Evolutionary conservation across 1,140 invertebrate species (phyloP).

Genomic region (Heliconius melpomene): DNA sequence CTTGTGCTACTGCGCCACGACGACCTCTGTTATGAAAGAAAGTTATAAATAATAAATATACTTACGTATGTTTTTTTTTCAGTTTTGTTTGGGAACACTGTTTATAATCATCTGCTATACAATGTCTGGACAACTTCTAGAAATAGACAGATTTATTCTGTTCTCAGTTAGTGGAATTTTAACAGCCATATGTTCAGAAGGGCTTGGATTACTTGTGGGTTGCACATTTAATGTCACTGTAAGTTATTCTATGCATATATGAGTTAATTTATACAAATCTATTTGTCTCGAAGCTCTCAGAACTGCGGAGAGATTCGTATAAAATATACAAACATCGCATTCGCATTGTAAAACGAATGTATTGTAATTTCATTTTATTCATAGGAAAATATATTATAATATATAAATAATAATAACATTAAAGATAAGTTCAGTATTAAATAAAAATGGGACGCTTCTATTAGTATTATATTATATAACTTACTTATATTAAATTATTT

Average conservation of each 20-base stretch:
- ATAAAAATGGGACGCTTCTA: no score
- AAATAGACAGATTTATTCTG: constrained; percentile 81
- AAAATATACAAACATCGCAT: background rate
- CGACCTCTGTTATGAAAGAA: background rate
- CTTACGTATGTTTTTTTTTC: constrained; percentile 39
- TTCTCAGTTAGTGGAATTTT: constrained; percentile 80
- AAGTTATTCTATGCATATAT: constrained; percentile 47
- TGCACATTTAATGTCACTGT: constrained; percentile 84
- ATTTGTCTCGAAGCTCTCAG: background rate
- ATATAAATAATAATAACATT: no score
- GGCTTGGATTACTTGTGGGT: constrained; percentile 83
- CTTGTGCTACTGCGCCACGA: no score
- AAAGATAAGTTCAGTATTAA: no score
- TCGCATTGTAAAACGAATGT: background rate
- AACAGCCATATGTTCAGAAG: constrained; percentile 83
- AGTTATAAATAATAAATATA: background rate
- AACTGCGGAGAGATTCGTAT: background rate
- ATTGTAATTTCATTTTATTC: background rate
- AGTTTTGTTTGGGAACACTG: constrained; percentile 81
- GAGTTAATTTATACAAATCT: background rate
- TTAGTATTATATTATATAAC: no score
- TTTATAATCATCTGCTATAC: constrained; percentile 82
- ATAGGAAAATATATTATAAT: background rate
- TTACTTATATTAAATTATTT: background rate
- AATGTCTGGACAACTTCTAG: constrained; percentile 82